Percentiles rank a stretch among this genome's conserved stretches.
Evolutionary conservation across 2,797 vertebrate genomes (phyloP).

Genomic region (Margarornis squamiger): DNA sequence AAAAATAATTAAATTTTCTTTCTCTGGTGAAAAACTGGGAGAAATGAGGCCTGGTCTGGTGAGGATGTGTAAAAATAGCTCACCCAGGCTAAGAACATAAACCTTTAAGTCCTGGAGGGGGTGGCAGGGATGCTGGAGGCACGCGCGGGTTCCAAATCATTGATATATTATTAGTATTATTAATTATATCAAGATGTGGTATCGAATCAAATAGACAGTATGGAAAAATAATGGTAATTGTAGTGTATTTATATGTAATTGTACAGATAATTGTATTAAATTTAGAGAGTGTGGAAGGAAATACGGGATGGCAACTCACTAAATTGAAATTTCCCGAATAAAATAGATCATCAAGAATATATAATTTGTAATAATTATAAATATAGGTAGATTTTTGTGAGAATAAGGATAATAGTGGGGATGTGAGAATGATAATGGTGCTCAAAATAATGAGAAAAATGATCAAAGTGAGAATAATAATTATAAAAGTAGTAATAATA

Average conservation of each 20-base stretch:
- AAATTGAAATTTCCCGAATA: neutral
- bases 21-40: neutral
- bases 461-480: neutral
- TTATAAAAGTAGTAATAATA: neutral
- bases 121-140: neutral
- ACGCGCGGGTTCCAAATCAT: neutral
- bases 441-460: neutral
- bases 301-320: neutral
- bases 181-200: neutral
- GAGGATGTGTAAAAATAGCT: constrained; percentile 46
- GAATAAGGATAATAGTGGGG: neutral
- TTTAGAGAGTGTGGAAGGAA: neutral
- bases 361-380: neutral
- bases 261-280: neutral
- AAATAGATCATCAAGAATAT: neutral
- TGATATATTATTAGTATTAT: neutral
- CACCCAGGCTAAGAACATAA: constrained; percentile 15
- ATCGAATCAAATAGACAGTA: accelerated
- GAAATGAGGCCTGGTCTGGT: neutral
- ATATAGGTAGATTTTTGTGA: neutral
- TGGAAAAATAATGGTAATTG: neutral
- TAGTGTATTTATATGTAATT: neutral
- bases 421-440: neutral
- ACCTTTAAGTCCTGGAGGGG: neutral
- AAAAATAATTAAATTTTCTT: neutral